Percentiles rank a stretch among this genome's conserved stretches.
Conservation (phyloP, 2,888 invertebrate species). For the Timema cristinae region DNA sequence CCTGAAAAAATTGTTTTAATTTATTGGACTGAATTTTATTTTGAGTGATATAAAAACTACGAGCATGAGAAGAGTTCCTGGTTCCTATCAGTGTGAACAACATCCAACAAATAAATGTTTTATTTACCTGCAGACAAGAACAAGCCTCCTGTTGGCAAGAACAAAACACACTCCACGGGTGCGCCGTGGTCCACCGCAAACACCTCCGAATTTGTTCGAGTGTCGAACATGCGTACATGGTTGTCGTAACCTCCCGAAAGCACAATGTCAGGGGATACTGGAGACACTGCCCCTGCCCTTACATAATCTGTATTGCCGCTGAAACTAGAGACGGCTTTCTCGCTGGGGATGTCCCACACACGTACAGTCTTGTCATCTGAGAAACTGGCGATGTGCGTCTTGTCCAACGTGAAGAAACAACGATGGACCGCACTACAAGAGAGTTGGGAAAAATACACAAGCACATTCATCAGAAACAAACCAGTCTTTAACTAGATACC, state of each 20-base stretch:
- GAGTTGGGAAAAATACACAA: no score
- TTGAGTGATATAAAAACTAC: constrained; percentile 10
- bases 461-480: no score
- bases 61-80: neutral
- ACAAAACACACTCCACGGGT: constrained; percentile 84
- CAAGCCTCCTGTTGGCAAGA: constrained; percentile 84
- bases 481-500: no score
- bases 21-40: no score
- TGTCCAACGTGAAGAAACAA: constrained; percentile 74
- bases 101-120: constrained; percentile 3
- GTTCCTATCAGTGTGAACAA: neutral
- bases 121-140: constrained; percentile 76
- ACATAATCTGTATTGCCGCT: constrained; percentile 66
- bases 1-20: no score
- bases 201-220: constrained; percentile 63
- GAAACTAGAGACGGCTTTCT: constrained; percentile 60
- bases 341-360: constrained; percentile 89
- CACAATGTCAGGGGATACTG: constrained; percentile 69
- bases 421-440: constrained; percentile 62
- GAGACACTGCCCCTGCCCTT: constrained; percentile 76
- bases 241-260: constrained; percentile 89
- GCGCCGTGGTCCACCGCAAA: constrained; percentile 79
- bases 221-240: constrained; percentile 82
- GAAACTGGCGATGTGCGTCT: constrained; percentile 76
- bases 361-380: constrained; percentile 85